These are phyloP conservation scores for Neogale vison DNA, from an alignment of 2,113 vertebrate genomes.

Conservation along the genomic window DNA sequence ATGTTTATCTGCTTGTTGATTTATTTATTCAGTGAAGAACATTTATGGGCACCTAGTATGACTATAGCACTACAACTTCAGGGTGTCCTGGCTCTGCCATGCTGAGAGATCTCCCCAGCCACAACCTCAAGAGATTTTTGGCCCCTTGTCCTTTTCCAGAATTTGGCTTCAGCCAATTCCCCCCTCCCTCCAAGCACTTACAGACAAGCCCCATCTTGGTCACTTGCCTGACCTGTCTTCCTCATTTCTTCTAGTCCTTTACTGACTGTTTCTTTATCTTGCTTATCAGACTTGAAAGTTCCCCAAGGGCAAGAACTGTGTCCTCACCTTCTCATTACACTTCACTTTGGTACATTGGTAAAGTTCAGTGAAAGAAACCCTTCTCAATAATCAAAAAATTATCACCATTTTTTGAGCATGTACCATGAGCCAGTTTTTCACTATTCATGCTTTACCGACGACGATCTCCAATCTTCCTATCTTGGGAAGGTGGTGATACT, in stretches of 20 bases:
- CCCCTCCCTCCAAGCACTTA: not conserved
- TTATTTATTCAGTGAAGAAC: not conserved
- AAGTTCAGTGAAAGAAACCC: not conserved
- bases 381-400: not conserved
- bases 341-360: not conserved
- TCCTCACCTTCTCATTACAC: not conserved
- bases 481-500: not conserved
- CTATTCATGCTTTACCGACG: not conserved
- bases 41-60: not conserved
- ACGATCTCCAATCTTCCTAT: not conserved
- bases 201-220: not conserved
- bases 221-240: not conserved
- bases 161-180: not conserved
- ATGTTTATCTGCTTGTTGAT: not conserved
- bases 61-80: too few relatives aligned
- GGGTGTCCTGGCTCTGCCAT: not conserved
- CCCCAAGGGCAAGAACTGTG: not conserved
- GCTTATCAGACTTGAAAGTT: not conserved
- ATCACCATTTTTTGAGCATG: not conserved
- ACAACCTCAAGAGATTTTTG: not conserved
- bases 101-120: not conserved
- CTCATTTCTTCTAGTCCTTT: not conserved
- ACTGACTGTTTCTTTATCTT: not conserved
- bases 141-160: not conserved
- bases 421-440: not conserved